A percentile compares a stretch with the other conserved stretches of the same genome.
Conservation (phyloP, 2,113 vertebrate genomes). For the Bujurquina vittata region DNA sequence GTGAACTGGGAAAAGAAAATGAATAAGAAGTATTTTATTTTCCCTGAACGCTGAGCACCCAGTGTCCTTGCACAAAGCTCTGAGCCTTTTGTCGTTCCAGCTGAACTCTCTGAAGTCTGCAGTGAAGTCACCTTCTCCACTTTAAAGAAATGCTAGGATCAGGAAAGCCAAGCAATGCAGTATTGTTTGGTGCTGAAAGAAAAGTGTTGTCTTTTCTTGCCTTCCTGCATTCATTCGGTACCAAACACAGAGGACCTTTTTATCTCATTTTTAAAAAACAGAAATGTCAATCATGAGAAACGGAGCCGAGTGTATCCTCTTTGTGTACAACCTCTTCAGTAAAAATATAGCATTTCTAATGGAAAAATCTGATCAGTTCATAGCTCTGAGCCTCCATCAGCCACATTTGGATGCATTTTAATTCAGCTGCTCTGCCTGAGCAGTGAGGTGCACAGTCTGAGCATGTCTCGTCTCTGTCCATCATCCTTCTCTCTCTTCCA, state of each 20-base stretch:
- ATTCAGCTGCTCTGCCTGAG: conserved; percentile 5
- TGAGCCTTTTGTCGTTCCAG: background rate
- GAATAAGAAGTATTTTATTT: background rate
- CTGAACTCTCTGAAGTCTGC: background rate
- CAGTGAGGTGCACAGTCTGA: conserved; percentile 8
- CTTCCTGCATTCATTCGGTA: background rate
- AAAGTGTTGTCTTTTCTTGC: rapidly evolving
- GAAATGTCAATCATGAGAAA: background rate
- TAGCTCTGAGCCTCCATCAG: background rate
- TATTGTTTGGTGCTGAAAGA: background rate
- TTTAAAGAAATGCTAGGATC: background rate
- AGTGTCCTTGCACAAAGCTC: background rate
- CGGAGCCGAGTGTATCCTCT: background rate
- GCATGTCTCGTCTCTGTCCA: background rate
- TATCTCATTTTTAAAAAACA: background rate
- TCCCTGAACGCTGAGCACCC: background rate
- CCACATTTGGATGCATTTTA: conserved; percentile 28
- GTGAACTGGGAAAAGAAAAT: conserved; percentile 8
- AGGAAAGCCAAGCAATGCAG: background rate
- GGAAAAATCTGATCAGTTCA: background rate
- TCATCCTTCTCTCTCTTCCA: background rate
- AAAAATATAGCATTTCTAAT: background rate
- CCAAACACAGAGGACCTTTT: background rate
- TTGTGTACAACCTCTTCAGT: background rate
- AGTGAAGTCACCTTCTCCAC: background rate